These are phyloP conservation scores for Colistium nudipinnis DNA, from an alignment of 2,113 vertebrate species.

Conservation along the genomic window DNA sequence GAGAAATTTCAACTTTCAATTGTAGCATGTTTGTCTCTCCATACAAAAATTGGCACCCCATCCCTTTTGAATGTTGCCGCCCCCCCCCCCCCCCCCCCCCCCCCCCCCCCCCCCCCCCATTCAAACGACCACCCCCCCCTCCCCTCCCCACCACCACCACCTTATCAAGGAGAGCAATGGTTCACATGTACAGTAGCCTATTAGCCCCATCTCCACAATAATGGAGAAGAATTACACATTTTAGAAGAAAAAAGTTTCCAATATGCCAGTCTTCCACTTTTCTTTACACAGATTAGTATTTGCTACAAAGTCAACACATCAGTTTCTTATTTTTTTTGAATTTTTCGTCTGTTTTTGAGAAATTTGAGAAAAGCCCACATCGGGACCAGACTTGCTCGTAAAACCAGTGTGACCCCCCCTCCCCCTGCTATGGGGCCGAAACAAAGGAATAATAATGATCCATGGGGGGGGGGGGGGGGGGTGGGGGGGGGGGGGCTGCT, in stretches of 20 bases:
- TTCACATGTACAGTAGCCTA: slow-evolving; percentile 66
- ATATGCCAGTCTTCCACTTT: slow-evolving; percentile 56
- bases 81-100: slow-evolving; percentile 32
- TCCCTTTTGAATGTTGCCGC: slow-evolving; percentile 53
- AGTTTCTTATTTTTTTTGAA: slow-evolving; percentile 53
- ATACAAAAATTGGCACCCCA: slow-evolving; percentile 73
- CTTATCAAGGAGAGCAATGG: slow-evolving; percentile 59
- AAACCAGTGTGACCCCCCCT: slow-evolving; percentile 42
- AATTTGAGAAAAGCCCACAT: slow-evolving; percentile 77
- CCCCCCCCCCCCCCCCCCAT: slow-evolving; percentile 45
- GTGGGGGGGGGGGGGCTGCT: slow-evolving; percentile 7
- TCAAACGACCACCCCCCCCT: slow-evolving; percentile 38
- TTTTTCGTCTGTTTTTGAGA: slow-evolving; percentile 62
- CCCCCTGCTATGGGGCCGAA: background rate
- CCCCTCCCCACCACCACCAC: slow-evolving; percentile 41
- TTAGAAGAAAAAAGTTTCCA: slow-evolving; percentile 67
- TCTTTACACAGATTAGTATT: slow-evolving; percentile 70
- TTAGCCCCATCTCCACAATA: slow-evolving; percentile 61
- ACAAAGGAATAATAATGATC: slow-evolving; percentile 57
- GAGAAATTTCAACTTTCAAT: slow-evolving; percentile 76
- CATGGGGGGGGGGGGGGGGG: no score
- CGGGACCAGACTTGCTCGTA: slow-evolving; percentile 63
- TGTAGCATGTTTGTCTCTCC: slow-evolving; percentile 73
- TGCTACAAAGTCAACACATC: slow-evolving; percentile 73
- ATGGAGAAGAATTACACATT: slow-evolving; percentile 65